phyloP scores from a whole-genome alignment of 2,113 vertebrate species.

The Oxyura jamaicensis region DNA sequence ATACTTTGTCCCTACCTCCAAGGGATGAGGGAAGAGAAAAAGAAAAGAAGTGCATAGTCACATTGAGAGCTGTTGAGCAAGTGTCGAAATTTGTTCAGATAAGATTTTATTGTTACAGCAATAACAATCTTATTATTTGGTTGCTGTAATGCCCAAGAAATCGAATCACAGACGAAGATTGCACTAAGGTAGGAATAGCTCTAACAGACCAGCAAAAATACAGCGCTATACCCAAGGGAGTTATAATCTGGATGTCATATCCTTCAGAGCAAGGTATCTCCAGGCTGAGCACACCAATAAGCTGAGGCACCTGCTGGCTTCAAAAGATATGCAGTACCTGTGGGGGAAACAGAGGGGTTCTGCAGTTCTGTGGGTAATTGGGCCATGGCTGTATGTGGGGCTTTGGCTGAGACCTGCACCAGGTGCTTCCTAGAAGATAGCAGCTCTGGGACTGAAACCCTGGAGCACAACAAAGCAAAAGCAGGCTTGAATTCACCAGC shows the following conservation, averaged over 20 bases:
- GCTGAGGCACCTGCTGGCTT: background rate
- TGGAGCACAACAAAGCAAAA: fast-evolving
- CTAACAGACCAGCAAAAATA: background rate
- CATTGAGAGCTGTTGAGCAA: background rate
- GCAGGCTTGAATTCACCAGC: background rate
- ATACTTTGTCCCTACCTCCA: background rate
- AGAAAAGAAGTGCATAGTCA: background rate
- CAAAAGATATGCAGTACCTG: background rate
- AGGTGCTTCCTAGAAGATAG: fast-evolving
- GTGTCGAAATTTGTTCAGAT: background rate
- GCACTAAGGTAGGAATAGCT: background rate
- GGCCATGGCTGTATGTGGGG: background rate
- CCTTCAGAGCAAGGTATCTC: background rate
- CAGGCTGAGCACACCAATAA: background rate
- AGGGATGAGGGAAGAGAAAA: background rate
- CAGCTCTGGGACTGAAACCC: background rate
- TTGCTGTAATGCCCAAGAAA: background rate
- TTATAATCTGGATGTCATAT: background rate
- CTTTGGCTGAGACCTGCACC: background rate
- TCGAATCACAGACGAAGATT: background rate
- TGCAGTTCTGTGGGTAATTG: fast-evolving
- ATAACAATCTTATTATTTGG: background rate
- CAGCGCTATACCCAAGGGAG: background rate
- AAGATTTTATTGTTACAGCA: background rate
- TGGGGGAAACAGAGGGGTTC: background rate